Percentiles rank a stretch among this genome's conserved stretches.
phyloP scores from a whole-genome alignment of 2,113 vertebrate genomes.

The Microcebus murinus region DNA sequence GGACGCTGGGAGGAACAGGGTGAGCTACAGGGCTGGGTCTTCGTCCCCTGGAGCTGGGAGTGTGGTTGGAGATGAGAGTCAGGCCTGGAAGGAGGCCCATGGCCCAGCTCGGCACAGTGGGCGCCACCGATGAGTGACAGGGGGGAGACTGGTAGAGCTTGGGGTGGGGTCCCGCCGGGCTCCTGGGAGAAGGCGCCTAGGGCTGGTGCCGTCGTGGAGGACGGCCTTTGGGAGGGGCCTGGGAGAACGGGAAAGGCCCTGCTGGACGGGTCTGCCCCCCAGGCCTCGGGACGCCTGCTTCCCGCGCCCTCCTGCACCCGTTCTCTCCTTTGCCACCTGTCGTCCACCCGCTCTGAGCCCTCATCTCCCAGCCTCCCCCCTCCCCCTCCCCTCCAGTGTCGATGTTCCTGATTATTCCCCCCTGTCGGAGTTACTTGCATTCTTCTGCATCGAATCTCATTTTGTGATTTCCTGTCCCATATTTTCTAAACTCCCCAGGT shows the following conservation, averaged over 20 bases:
- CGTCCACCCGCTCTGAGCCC: background rate
- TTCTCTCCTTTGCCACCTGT: background rate
- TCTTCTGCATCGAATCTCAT: slow-evolving; percentile 73
- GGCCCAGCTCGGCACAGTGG: background rate
- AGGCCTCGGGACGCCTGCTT: background rate
- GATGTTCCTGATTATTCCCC: slow-evolving; percentile 51
- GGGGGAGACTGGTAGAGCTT: background rate
- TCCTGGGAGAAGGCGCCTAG: background rate
- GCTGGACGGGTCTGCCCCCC: background rate
- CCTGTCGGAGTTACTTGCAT: slow-evolving; percentile 50
- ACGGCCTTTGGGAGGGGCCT: background rate
- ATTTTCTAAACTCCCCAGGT: slow-evolving; percentile 75
- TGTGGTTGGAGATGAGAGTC: background rate
- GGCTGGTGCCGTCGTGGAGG: background rate
- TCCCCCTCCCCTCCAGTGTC: background rate
- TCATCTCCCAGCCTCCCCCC: background rate
- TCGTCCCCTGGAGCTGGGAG: background rate
- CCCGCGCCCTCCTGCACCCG: background rate
- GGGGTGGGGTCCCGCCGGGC: background rate
- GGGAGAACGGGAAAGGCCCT: background rate
- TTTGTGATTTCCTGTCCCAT: slow-evolving; percentile 80
- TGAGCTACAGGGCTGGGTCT: background rate
- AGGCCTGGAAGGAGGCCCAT: background rate
- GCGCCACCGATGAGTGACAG: background rate
- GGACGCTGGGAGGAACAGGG: background rate